Evolutionary conservation across 2,113 vertebrate species (phyloP), one percentile per base, ranked within the genome.

Genomic region (Tyto alba): DNA sequence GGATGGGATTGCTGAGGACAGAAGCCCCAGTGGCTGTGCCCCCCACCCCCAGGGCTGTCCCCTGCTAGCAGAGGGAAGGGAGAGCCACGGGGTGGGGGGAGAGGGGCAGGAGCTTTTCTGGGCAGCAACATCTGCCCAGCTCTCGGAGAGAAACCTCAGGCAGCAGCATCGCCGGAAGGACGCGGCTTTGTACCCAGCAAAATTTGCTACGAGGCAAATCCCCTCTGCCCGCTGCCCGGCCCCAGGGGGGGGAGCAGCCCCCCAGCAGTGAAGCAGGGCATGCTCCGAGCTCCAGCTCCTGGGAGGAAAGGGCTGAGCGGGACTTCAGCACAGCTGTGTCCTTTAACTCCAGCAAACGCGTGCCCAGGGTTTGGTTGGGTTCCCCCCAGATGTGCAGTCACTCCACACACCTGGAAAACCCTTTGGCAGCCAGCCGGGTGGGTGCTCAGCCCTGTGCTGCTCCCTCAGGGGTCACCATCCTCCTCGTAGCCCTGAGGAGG

Each of bases 321-420:
- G 40, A 16, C 40, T 29, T 29, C 5, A 30, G 43, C 36, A 34
- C 18, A 27, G 20, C 7, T 10, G 6, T 43, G n/a, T 3, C 2
- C 0, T 23, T 55, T 14, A 27, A 10, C 43, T n/a, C 19, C 11
- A 16, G 40, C 14, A 74, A 7, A 29, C 0, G 6, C 3, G 1
- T 34, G 17, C 40, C 32, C 5, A 1, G 55, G 43, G 29, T 52
- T 86, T 64, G 66, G 9, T 43, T 52, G 47, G 47, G 68, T 87
- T 85, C 36, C 59, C 16, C 71, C 67, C n/a, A 4, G 3, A 13
- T 10, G 32, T 50, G 53, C 76, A 29, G 71, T 11, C 22, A 4
- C 34, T 71, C 19, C n/a, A 25, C 0, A 3, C 9, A 4, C 38
- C 85, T 93, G 53, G 48, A 68, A 73, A 22, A 16, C 5, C 15